Base-by-base conservation (phyloP, 2,888 invertebrate genomes). In the Diarsia mendica region DNA sequence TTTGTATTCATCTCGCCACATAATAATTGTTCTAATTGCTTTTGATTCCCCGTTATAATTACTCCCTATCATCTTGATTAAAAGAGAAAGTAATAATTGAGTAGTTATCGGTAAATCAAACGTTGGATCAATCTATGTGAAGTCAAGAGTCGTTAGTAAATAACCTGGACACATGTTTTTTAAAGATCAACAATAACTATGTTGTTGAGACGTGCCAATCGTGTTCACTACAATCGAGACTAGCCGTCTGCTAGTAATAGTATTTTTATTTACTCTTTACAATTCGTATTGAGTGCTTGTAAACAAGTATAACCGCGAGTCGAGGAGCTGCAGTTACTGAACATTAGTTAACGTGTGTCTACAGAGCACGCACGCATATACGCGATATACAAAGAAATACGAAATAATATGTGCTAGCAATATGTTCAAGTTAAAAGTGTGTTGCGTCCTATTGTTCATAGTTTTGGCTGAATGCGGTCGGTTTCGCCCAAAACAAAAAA, bases 401-500 rank as follows among this genome's bases (percentile, higher is more conserved):
- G 70, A 77, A 85, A 82, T 79, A 85, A 80, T 85, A 89, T 87
- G 85, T 84, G 79, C 58, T 70, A 83, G 79, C 61, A 90, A 84
- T 82, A 92, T 89, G 88, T 86, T 84, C 69, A 86, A 84, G 83
- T 80, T 85, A 79, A 88, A 82, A 89, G 83, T 87, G 79, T 83
- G 77, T 74, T 83, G 78, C 78, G 72, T 88, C 48, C 80, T 90
- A 81, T 77, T 89, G 72, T 79, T 87, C 68, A 51, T 90, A 66
- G 75, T 84, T 55, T 61, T 83, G 77, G 88, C 86, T 44, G 88
- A 87, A 78, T 86, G 87, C 74, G 83, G 87, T 44, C 86, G 82
- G 68, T 68, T 89, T 75, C 91, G 91, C 75, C 89, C 89, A 75
- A 88, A 87, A 65, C 80, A 71, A 53, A 93, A 91, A 89, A 92